phyloP scores from a whole-genome alignment of 2,888 invertebrate genomes.

The Nysson spinosus region DNA sequence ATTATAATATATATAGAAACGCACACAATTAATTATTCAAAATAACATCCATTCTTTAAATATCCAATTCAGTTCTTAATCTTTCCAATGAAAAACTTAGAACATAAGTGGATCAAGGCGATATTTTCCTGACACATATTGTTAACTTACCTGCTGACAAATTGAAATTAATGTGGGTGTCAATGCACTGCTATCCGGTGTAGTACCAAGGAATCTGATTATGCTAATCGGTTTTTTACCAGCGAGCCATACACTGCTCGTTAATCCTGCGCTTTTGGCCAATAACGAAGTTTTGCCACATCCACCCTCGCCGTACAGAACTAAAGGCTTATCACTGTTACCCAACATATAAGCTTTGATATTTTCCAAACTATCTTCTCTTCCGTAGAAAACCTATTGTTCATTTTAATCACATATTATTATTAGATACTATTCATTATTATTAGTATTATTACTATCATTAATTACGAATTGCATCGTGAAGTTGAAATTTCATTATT shows the following conservation, averaged over 20 bases:
- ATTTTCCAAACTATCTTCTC: constrained; percentile 89
- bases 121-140: too few relatives aligned
- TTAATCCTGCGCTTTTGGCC: constrained; percentile 93
- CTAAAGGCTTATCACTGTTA: constrained; percentile 91
- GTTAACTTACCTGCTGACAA: constrained; percentile 92
- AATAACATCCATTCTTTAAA: too few relatives aligned
- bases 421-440: too few relatives aligned
- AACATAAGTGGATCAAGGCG: too few relatives aligned
- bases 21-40: too few relatives aligned
- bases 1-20: too few relatives aligned
- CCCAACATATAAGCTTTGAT: constrained; percentile 91
- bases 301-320: constrained; percentile 96
- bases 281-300: constrained; percentile 98
- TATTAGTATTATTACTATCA: too few relatives aligned
- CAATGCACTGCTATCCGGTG: constrained; percentile 96
- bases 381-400: constrained; percentile 90
- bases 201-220: constrained; percentile 95
- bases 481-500: too few relatives aligned
- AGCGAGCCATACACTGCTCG: constrained; percentile 85
- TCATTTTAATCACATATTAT: background rate
- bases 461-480: too few relatives aligned
- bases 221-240: constrained; percentile 90
- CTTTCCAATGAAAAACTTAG: too few relatives aligned
- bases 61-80: too few relatives aligned
- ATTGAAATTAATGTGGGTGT: constrained; percentile 96